A percentile compares a stretch with the other conserved stretches of the same genome.
These are phyloP conservation scores for Haliclystus octoradiatus DNA, from an alignment of 30 jellyfish, hydroid and myxozoan species.

Conservation along the genomic window DNA sequence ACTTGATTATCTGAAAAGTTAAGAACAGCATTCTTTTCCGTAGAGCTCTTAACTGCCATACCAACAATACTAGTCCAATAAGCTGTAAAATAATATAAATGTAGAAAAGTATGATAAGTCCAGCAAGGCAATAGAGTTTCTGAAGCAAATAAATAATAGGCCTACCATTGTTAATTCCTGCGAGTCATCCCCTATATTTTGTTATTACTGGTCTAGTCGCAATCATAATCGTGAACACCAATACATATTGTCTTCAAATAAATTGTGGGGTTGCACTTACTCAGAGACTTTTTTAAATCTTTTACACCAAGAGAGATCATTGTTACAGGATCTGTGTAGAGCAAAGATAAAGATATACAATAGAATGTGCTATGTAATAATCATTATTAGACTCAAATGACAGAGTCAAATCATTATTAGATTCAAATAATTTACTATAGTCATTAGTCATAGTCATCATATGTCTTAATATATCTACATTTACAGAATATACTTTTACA, in stretches of 20 bases:
- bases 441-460: no score
- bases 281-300: conserved; percentile 47
- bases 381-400: not conserved
- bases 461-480: no score
- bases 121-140: no score
- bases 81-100: conserved; percentile 16
- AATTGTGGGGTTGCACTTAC: conserved; percentile 16
- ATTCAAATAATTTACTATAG: no score
- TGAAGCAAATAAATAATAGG: no score
- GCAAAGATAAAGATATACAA: not conserved
- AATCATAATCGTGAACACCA: no score
- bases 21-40: conserved; percentile 30
- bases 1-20: conserved; percentile 61
- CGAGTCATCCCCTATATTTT: no score
- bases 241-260: no score
- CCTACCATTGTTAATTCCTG: no score
- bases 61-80: conserved; percentile 80
- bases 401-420: not conserved
- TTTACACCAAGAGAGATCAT: conserved; percentile 58
- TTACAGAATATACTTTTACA: no score
- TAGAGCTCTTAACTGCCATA: conserved; percentile 34
- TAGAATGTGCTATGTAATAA: not conserved
- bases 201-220: no score
- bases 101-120: not conserved
- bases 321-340: conserved; percentile 51